phyloP scores from a whole-genome alignment of 2,113 vertebrate genomes.

The Macroglossus sobrinus region DNA sequence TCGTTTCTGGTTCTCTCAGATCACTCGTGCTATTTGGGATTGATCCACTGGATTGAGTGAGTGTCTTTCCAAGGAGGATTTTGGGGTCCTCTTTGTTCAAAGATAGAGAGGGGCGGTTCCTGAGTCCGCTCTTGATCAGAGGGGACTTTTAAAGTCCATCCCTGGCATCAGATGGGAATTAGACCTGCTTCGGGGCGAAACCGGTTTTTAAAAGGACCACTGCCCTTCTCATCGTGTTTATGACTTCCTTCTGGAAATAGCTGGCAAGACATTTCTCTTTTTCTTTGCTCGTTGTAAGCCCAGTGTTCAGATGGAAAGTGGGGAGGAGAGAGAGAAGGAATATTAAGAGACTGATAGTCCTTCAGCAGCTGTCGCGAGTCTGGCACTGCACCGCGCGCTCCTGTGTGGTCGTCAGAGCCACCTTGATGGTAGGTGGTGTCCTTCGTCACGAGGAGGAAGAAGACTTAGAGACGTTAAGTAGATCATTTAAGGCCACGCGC shows the following conservation, averaged over 20 bases:
- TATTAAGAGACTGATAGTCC: not conserved
- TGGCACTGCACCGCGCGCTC: not conserved
- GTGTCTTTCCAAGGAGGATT: conserved; percentile 1
- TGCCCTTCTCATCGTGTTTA: not conserved
- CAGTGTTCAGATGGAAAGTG: not conserved
- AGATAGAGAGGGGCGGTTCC: not conserved
- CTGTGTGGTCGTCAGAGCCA: not conserved
- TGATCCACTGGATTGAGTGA: not conserved
- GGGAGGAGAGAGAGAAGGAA: not conserved
- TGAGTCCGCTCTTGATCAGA: not conserved
- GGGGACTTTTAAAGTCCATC: not conserved
- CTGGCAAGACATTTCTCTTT: not conserved
- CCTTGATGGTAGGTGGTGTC: not conserved
- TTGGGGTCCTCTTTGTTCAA: not conserved
- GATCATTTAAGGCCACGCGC: not conserved
- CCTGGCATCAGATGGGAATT: not conserved
- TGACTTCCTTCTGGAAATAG: not conserved
- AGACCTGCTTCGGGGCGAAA: not conserved
- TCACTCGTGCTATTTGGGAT: not conserved
- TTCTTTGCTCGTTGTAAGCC: not conserved
- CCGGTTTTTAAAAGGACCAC: not conserved
- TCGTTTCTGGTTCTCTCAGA: not conserved
- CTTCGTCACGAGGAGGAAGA: not conserved
- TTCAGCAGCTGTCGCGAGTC: not conserved
- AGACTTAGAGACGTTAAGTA: not conserved